These are phyloP conservation scores for Callipepla californica DNA, from an alignment of 2,113 vertebrate species.

Conservation along the genomic window DNA sequence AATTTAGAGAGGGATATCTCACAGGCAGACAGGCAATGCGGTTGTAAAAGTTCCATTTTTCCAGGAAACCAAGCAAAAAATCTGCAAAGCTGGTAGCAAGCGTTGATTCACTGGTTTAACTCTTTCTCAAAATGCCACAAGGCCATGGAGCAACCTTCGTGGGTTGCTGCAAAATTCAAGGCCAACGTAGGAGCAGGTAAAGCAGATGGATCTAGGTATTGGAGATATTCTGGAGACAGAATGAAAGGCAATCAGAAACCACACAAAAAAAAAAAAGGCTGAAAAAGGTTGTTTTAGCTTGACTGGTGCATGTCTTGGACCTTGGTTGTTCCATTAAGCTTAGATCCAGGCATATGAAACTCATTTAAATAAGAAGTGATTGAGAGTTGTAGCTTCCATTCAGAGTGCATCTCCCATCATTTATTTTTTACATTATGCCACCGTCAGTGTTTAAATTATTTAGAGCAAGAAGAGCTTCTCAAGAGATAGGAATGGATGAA, in stretches of 20 bases:
- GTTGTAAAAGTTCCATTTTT: slow-evolving; percentile 31
- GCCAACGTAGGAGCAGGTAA: background rate
- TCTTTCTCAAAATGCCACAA: background rate
- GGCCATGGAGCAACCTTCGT: background rate
- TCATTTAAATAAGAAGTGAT: slow-evolving; percentile 50
- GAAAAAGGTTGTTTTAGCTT: background rate
- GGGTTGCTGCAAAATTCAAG: background rate
- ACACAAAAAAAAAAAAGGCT: background rate
- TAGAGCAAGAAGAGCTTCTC: slow-evolving; percentile 34
- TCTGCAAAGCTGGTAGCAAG: background rate
- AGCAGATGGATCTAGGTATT: background rate
- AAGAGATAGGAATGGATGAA: slow-evolving; percentile 46
- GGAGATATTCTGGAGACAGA: background rate
- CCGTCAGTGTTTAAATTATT: slow-evolving; percentile 51
- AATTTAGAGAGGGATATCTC: slow-evolving; percentile 9
- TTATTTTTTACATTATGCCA: slow-evolving; percentile 59
- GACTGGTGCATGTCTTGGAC: background rate
- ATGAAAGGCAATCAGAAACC: accelerated
- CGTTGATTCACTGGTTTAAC: background rate
- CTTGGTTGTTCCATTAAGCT: background rate
- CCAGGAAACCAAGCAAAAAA: slow-evolving; percentile 45
- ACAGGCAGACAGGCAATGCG: background rate
- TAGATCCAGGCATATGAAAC: slow-evolving; percentile 3
- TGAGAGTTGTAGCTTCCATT: slow-evolving; percentile 39
- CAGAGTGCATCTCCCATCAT: slow-evolving; percentile 58